phyloP scores from a whole-genome alignment of 1,140 invertebrate species.

The Augochlora pura region DNA sequence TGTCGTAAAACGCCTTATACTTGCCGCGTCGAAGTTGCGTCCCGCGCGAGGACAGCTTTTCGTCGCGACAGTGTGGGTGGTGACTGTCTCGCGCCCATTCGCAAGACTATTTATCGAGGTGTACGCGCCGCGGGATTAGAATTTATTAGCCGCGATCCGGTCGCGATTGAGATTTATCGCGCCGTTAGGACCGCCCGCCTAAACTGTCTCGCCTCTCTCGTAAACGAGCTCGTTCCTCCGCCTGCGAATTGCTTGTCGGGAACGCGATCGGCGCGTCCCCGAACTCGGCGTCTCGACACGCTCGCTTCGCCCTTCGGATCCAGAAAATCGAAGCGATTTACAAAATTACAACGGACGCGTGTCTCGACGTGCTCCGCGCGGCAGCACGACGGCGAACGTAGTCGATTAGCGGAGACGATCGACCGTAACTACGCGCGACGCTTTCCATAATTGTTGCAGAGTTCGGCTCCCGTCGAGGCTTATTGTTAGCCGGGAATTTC shows the following conservation, averaged over 20 bases:
- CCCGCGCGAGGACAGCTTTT: background rate
- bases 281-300: too few species aligned
- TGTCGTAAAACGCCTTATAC: slow-evolving; percentile 21
- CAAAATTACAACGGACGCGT: too few species aligned
- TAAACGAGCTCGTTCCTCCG: background rate
- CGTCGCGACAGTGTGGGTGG: background rate
- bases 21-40: background rate
- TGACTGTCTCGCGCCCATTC: background rate
- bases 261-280: too few species aligned
- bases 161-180: slow-evolving; percentile 18
- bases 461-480: too few species aligned
- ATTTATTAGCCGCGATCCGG: slow-evolving; percentile 20
- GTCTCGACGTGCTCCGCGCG: too few species aligned
- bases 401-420: too few species aligned
- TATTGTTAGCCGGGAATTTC: too few species aligned
- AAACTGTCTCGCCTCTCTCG: background rate
- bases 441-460: too few species aligned
- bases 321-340: too few species aligned
- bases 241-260: too few species aligned
- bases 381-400: too few species aligned
- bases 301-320: too few species aligned
- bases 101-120: background rate
- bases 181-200: background rate
- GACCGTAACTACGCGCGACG: background rate
- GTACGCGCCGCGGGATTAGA: background rate